Conservation (phyloP, 2,888 invertebrate species). For the Hipparchia semele region DNA sequence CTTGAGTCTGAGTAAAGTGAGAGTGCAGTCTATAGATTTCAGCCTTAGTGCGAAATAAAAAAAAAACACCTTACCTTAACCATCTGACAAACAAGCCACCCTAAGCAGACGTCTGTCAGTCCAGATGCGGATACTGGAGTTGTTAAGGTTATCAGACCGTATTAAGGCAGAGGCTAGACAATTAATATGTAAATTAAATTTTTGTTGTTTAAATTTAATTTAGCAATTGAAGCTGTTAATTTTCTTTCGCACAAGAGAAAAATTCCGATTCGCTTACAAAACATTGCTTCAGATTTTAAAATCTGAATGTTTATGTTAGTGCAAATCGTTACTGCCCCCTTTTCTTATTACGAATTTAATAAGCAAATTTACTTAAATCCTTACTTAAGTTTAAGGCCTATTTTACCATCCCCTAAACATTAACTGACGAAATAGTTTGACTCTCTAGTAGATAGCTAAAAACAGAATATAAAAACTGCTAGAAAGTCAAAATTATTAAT, state of each 20-base stretch:
- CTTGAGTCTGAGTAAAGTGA: too few relatives aligned
- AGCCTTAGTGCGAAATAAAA: too few relatives aligned
- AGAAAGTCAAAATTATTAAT: too few relatives aligned
- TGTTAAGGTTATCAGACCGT: conserved; percentile 29
- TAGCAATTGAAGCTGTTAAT: conserved; percentile 32
- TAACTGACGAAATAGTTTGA: too few relatives aligned
- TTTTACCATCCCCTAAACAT: too few relatives aligned
- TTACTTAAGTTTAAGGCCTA: neutral
- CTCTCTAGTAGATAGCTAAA: too few relatives aligned
- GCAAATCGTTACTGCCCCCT: conserved; percentile 39
- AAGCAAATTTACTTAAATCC: conserved; percentile 29
- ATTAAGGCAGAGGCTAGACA: conserved; percentile 44
- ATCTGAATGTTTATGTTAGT: conserved; percentile 67
- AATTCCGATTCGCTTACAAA: conserved; percentile 31
- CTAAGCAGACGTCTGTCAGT: neutral
- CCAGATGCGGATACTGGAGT: conserved; percentile 21
- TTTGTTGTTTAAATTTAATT: conserved; percentile 31
- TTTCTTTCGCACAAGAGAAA: conserved; percentile 31
- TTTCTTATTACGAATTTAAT: conserved; percentile 38
- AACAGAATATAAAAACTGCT: too few relatives aligned
- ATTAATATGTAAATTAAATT: conserved; percentile 30
- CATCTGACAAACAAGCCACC: too few relatives aligned
- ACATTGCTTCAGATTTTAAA: conserved; percentile 68
- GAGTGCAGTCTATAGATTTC: too few relatives aligned
- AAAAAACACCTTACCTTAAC: too few relatives aligned